A percentile compares a stretch with the other conserved stretches of the same genome.
Conservation (phyloP, 1,140 invertebrate species). For the Conopomorpha cramerella region DNA sequence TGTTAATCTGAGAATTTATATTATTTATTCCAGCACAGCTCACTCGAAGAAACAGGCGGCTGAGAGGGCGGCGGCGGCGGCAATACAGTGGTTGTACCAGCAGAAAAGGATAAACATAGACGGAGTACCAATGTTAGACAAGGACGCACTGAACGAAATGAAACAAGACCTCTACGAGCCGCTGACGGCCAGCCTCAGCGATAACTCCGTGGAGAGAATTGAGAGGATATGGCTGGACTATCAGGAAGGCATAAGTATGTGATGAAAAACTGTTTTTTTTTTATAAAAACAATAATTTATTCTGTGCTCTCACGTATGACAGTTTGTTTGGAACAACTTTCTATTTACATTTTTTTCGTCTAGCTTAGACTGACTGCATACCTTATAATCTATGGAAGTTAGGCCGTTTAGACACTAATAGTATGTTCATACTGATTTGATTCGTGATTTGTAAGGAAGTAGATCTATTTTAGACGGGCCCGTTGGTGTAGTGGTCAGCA, state of each 20-base stretch:
- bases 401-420: not conserved
- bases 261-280: slow-evolving; percentile 6
- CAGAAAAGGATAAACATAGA: slow-evolving; percentile 28
- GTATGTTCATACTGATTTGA: not conserved
- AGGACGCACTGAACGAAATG: slow-evolving; percentile 21
- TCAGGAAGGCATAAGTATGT: slow-evolving; percentile 35
- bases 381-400: no score
- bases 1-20: no score
- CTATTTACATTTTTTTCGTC: no score
- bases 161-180: slow-evolving; percentile 18
- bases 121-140: slow-evolving; percentile 29
- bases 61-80: slow-evolving; percentile 32
- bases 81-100: slow-evolving; percentile 31
- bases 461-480: no score
- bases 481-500: no score
- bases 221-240: slow-evolving; percentile 34
- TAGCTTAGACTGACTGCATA: no score
- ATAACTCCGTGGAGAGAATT: slow-evolving; percentile 22
- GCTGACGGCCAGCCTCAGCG: slow-evolving; percentile 17
- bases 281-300: not conserved
- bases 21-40: slow-evolving; percentile 26
- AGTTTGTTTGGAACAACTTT: no score
- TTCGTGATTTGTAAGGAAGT: no score
- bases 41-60: slow-evolving; percentile 40
- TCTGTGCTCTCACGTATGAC: no score